Evolutionary conservation across 2,888 invertebrate genomes (phyloP).

Genomic region (Drosophila yooni): DNA sequence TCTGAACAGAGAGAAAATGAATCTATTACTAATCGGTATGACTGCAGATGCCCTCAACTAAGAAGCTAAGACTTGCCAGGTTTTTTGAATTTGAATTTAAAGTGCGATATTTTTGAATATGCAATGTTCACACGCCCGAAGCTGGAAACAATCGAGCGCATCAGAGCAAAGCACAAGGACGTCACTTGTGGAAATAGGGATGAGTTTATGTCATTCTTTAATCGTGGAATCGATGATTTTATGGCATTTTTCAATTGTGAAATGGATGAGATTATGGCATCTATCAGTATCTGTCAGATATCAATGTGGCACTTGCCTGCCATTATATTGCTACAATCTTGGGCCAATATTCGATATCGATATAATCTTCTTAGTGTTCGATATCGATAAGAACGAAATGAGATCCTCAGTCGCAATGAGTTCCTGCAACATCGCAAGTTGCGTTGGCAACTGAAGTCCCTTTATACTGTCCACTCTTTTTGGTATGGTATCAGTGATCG

Average conservation of each 20-base stretch:
- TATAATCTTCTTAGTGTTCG: conserved; percentile 54
- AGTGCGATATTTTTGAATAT: conserved; percentile 38
- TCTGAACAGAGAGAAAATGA: conserved; percentile 23
- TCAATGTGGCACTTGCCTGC: conserved; percentile 45
- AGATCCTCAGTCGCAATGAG: conserved; percentile 30
- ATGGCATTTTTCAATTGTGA: conserved; percentile 37
- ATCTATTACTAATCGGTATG: conserved; percentile 11
- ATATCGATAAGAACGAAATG: conserved; percentile 30
- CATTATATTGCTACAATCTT: conserved; percentile 32
- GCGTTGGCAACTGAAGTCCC: background rate
- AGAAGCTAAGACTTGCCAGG: conserved; percentile 14
- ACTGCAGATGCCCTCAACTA: conserved; percentile 12
- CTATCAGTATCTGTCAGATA: conserved; percentile 18
- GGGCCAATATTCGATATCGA: conserved; percentile 37
- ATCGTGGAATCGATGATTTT: conserved; percentile 29
- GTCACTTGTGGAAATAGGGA: conserved; percentile 18
- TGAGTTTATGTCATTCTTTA: conserved; percentile 23
- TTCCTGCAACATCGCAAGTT: conserved; percentile 23
- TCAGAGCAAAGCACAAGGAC: conserved; percentile 14
- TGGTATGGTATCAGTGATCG: background rate
- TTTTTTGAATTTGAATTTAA: conserved; percentile 50
- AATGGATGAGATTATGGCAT: conserved; percentile 40
- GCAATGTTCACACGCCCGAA: background rate
- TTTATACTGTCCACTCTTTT: background rate
- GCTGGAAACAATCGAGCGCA: background rate